These are phyloP conservation scores for Orchesella cincta DNA, from an alignment of 1,140 invertebrate genomes.

Conservation along the genomic window DNA sequence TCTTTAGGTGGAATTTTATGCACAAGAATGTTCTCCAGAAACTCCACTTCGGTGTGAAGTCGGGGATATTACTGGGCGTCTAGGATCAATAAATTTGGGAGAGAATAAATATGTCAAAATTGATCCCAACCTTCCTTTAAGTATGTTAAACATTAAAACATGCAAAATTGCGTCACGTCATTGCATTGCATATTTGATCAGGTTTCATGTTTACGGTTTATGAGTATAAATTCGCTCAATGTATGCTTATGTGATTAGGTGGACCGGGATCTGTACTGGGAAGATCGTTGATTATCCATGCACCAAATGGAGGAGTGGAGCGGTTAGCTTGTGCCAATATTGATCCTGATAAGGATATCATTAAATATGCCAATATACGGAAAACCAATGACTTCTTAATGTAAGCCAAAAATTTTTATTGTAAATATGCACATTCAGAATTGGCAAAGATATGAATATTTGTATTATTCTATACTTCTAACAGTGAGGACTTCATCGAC, in stretches of 20 bases:
- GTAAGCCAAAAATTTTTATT: too few species aligned
- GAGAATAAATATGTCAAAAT: slow-evolving; percentile 73
- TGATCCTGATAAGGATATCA: slow-evolving; percentile 83
- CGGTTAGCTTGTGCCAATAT: slow-evolving; percentile 89
- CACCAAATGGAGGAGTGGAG: slow-evolving; percentile 68
- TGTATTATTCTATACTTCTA: slow-evolving; percentile 39
- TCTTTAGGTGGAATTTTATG: slow-evolving; percentile 75
- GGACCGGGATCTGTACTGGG: slow-evolving; percentile 75
- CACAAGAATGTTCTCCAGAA: slow-evolving; percentile 79
- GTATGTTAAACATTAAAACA: slow-evolving; percentile 54
- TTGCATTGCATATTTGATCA: too few species aligned
- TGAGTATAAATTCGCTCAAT: too few species aligned
- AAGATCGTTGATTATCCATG: slow-evolving; percentile 81
- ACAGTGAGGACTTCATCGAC: slow-evolving; percentile 78
- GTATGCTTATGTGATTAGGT: slow-evolving; percentile 56
- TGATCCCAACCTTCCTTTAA: slow-evolving; percentile 83
- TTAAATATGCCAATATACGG: slow-evolving; percentile 84
- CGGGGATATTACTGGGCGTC: slow-evolving; percentile 83
- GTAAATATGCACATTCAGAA: too few species aligned
- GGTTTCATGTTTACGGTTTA: too few species aligned
- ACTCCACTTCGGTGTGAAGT: slow-evolving; percentile 88
- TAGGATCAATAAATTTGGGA: slow-evolving; percentile 82
- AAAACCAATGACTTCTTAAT: slow-evolving; percentile 83
- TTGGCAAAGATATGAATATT: too few species aligned
- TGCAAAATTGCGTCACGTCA: too few species aligned